These are phyloP conservation scores for Ctena decussata DNA, from an alignment of 2,888 invertebrate genomes.

Conservation along the genomic window DNA sequence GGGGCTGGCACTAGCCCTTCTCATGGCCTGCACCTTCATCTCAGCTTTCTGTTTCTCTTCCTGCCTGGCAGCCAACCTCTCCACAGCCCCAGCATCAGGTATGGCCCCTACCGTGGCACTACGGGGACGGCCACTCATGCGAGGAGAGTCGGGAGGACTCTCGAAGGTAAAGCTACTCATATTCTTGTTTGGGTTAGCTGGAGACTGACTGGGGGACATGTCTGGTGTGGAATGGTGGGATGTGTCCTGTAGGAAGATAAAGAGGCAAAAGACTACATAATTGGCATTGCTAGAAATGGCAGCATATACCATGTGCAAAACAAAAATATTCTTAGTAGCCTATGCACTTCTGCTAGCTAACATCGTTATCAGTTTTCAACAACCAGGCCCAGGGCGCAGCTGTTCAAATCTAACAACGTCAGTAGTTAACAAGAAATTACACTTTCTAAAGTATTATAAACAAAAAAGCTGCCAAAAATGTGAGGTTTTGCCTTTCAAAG, in stretches of 20 bases:
- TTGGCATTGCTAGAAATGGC: too few relatives aligned
- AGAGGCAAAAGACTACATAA: too few relatives aligned
- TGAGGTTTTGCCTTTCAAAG: too few relatives aligned
- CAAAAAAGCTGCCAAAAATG: too few relatives aligned
- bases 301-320: too few relatives aligned
- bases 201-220: slow-evolving; percentile 74
- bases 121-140: slow-evolving; percentile 69
- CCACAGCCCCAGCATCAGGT: slow-evolving; percentile 62
- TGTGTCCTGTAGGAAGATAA: slow-evolving; percentile 36
- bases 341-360: too few relatives aligned
- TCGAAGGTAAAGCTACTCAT: slow-evolving; percentile 78
- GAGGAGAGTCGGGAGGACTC: slow-evolving; percentile 74
- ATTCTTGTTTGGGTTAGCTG: slow-evolving; percentile 59
- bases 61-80: slow-evolving; percentile 42
- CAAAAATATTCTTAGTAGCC: too few relatives aligned
- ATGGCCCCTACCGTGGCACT: slow-evolving; percentile 80
- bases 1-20: slow-evolving; percentile 81
- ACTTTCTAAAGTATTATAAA: too few relatives aligned
- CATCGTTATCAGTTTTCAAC: too few relatives aligned
- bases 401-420: too few relatives aligned
- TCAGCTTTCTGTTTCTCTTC: slow-evolving; percentile 49
- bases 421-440: too few relatives aligned
- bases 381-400: too few relatives aligned
- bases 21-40: slow-evolving; percentile 55
- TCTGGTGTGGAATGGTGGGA: slow-evolving; percentile 75